Evolutionary conservation across 2,113 vertebrate genomes (phyloP), one percentile per base, ranked within the genome.

Genomic region (Microtus pennsylvanicus): DNA sequence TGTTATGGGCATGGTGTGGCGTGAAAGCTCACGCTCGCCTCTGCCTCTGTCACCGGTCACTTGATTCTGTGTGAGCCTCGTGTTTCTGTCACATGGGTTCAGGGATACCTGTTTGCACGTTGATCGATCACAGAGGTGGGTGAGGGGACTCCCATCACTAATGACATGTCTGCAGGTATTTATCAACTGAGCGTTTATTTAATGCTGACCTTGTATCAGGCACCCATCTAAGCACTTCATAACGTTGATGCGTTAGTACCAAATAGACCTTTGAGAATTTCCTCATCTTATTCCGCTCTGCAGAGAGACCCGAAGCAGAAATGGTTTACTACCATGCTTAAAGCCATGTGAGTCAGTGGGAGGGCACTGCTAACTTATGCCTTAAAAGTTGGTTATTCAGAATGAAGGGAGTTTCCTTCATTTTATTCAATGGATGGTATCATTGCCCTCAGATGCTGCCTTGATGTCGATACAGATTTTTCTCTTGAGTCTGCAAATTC

Each of bases 401-500:
- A 13, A 26, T 58, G 19, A 1, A 13, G 69, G 38, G 38, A 6
- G 2, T 17, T 72, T 69, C 47, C 82, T 52, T 30, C 47, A 7
- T 42, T 33, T 12, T 19, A 87, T 97, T 83, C 87, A 76, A 55
- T 30, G 85, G 85, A 92, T 45, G 22, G 86, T 92, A 74, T 61
- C 75, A 93, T 95, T 92, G 74, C n/a, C 24, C n/a, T 93, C 38
- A 94, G 85, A 93, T 74, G 92, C 38, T 90, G 35, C 88, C 69
- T 94, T 87, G 63, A 86, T 90, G 74, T 93, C 67, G 38, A 33
- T 89, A 89, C 35, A 86, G 67, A 94, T 78, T 95, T 97, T 93
- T 82, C 88, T 96, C 87, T 93, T 55, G 78, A 77, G 80, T 80
- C 61, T 93, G 88, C 45, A 90, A 9, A 91, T 88, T 77, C 94